Evolutionary conservation across 2,113 vertebrate genomes (phyloP).

Genomic region (Sialia sialis): DNA sequence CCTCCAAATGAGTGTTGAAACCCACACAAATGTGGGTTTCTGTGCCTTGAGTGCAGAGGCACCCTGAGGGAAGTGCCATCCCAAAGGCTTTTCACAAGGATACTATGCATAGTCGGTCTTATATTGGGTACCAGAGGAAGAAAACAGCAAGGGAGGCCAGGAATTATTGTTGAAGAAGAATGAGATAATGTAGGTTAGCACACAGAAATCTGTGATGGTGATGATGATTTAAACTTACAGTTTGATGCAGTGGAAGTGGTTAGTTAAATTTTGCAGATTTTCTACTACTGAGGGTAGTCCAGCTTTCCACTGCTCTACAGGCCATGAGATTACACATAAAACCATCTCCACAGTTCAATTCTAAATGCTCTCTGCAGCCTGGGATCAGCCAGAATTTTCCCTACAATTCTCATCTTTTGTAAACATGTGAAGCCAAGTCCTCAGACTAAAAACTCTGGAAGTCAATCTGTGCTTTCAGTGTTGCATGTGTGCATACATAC

Average conservation of each 20-base stretch:
- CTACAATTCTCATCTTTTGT: not conserved
- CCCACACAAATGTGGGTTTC: not conserved
- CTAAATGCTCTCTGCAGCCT: not conserved
- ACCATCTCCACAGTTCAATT: not conserved
- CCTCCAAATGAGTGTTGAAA: not conserved
- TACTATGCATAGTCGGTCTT: not conserved
- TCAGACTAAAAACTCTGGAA: not conserved
- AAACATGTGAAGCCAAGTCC: not conserved
- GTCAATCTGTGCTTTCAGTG: not conserved
- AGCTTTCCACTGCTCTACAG: not conserved
- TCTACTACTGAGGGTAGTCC: not conserved
- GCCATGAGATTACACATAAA: not conserved
- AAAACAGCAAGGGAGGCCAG: not conserved
- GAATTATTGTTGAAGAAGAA: not conserved
- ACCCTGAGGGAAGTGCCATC: not conserved
- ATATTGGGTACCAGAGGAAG: not conserved
- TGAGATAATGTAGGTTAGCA: not conserved
- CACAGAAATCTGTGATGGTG: not conserved
- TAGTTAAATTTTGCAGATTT: not conserved
- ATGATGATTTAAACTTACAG: not conserved
- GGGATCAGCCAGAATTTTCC: not conserved
- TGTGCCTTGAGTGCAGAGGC: not conserved
- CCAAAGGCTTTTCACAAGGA: not conserved
- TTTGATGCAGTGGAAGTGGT: not conserved
- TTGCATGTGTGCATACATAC: not conserved